Evolutionary conservation across 2,888 invertebrate species (phyloP), one percentile per base, ranked within the genome.

Genomic region (Aquatica leii): DNA sequence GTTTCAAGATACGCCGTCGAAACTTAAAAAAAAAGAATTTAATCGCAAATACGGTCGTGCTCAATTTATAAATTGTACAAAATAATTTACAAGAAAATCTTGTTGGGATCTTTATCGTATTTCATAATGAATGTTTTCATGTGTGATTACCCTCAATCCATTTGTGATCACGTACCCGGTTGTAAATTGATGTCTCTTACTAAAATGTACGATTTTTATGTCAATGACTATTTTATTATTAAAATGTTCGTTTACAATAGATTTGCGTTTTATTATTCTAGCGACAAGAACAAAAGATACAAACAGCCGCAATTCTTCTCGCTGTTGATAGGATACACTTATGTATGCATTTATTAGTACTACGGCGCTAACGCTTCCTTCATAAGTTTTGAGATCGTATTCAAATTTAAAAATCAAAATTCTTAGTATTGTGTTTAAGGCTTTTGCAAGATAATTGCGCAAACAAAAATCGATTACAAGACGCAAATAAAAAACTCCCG

Each of bases 181-280:
- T 68, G 62, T 72, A 73, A 71, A 73, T 75, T 71, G 73, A 72
- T 75, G 75, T 75, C 74, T 62, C 71, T 73, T 73, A 72, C 68
- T 66, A 69, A 66, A 67, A 75, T 80, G 80, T 81, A 81, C 76
- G 69, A 73, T 73, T 78, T 77, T 75, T 75, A 81, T 81, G 81
- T 82, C 80, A 79, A 80, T 79, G 78, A 76, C 78, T 80, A 80
- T 81, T 80, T 81, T 80, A 80, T 80, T 79, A 81, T 81, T 80
- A 81, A 80, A 79, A 77, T 79, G 76, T 78, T 81, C 77, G 79
- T 80, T 77, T 79, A 74, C 74, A 77, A 51, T 59, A 52, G 21
- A 18, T 21, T 24, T 41, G 35, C 5, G 41, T 41, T 58, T 58
- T 57, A 57, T 17, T 58, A 6, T 24, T 24, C 24, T 24, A 2